Percentiles rank a stretch among this genome's conserved stretches.
phyloP scores from a whole-genome alignment of 2,113 vertebrate species.

The Callorhinus ursinus region DNA sequence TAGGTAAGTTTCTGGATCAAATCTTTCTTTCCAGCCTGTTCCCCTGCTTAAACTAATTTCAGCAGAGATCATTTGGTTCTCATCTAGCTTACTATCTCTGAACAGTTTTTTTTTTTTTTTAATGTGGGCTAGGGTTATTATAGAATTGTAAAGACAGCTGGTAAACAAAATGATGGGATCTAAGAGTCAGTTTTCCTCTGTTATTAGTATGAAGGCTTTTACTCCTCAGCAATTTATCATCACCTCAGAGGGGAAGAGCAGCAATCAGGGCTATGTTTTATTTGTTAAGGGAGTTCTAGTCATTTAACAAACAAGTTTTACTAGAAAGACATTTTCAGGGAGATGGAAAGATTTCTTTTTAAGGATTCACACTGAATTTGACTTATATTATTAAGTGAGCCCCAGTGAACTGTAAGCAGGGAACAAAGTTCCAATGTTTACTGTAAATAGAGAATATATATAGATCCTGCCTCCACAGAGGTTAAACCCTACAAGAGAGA shows the following conservation, averaged over 20 bases:
- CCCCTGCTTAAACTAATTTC: constrained; percentile 75
- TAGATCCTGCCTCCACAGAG: not conserved
- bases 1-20: constrained; percentile 81
- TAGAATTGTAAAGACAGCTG: constrained; percentile 80
- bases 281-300: constrained; percentile 58
- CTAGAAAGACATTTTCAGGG: constrained; percentile 60
- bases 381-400: not conserved
- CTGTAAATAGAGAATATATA: constrained; percentile 12
- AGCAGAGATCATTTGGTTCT: constrained; percentile 75
- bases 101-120: constrained; percentile 62
- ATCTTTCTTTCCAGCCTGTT: constrained; percentile 77
- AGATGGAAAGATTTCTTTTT: constrained; percentile 63
- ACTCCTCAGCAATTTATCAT: constrained; percentile 69
- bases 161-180: constrained; percentile 82
- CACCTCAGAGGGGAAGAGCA: constrained; percentile 63
- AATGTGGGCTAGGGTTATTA: constrained; percentile 74
- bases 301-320: constrained; percentile 74
- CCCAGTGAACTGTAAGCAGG: constrained; percentile 26
- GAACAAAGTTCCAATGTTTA: constrained; percentile 63
- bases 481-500: not conserved
- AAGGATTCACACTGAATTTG: constrained; percentile 60
- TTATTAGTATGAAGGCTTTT: constrained; percentile 72
- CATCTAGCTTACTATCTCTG: constrained; percentile 72
- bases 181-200: constrained; percentile 76
- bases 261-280: constrained; percentile 41